These are phyloP conservation scores for Oryctes rhinoceros DNA, from an alignment of 1,140 invertebrate species.

Conservation along the genomic window DNA sequence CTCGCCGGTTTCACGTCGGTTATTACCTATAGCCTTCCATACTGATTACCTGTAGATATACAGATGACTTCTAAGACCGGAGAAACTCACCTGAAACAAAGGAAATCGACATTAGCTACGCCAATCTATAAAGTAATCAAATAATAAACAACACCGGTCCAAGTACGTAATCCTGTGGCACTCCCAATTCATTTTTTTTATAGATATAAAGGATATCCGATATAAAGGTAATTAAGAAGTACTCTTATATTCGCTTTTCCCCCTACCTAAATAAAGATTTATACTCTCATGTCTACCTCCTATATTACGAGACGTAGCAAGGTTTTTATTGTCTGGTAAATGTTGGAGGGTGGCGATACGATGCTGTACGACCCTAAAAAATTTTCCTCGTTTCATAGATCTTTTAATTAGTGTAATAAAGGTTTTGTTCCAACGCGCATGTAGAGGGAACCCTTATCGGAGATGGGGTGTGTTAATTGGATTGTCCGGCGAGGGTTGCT, in stretches of 20 bases:
- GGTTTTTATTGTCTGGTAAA: not conserved
- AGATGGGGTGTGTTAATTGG: not conserved
- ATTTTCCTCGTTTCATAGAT: not conserved
- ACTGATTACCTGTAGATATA: not conserved
- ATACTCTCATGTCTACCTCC: no score
- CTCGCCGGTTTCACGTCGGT: not conserved
- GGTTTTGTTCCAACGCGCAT: not conserved
- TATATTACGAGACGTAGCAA: not conserved
- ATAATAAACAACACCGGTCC: not conserved
- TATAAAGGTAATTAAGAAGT: no score
- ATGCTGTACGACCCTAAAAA: not conserved
- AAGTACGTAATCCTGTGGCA: not conserved
- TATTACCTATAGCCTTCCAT: not conserved
- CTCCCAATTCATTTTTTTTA: not conserved
- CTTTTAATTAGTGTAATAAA: constrained; percentile 25
- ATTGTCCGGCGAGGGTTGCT: not conserved
- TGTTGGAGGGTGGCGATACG: not conserved
- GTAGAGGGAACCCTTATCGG: not conserved
- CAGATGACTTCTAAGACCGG: not conserved
- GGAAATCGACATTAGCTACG: not conserved
- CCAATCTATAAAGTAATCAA: not conserved
- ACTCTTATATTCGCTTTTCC: no score
- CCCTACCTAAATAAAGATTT: no score
- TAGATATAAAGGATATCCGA: no score
- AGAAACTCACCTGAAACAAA: constrained; percentile 21